phyloP scores from a whole-genome alignment of 2,888 invertebrate species.

The Alloscopus bannaensis region DNA sequence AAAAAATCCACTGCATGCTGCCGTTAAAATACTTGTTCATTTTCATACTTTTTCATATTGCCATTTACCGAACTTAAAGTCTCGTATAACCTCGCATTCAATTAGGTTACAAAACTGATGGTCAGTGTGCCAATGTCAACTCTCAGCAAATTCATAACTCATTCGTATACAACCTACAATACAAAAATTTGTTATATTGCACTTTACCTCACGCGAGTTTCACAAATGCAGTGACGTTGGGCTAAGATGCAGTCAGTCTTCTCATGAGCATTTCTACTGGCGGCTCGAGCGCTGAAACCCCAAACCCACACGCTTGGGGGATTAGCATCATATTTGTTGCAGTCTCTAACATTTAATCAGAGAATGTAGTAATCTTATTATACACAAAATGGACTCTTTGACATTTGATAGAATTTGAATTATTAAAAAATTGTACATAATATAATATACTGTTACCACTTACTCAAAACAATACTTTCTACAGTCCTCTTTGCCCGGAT shows the following conservation, averaged over 20 bases:
- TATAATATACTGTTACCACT: too few species aligned
- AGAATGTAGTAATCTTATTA: neutral
- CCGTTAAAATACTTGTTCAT: too few species aligned
- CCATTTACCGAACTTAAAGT: too few species aligned
- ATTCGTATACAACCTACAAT: too few species aligned
- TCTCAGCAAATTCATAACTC: too few species aligned
- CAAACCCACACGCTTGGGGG: neutral
- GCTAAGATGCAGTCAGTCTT: conserved; percentile 11
- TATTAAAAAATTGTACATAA: too few species aligned
- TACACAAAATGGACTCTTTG: neutral
- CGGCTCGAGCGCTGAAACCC: neutral
- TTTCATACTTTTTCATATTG: too few species aligned
- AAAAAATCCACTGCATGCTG: too few species aligned
- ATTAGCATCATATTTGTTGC: neutral
- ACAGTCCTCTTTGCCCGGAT: neutral
- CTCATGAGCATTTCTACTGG: neutral
- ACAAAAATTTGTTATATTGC: too few species aligned
- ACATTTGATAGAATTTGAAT: neutral
- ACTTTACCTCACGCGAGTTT: neutral
- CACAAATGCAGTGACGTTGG: neutral
- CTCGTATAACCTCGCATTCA: too few species aligned
- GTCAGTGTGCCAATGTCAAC: too few species aligned
- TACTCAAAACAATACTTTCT: conserved; percentile 22
- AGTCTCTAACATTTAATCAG: conserved; percentile 1
- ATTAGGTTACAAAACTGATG: too few species aligned